Conservation (phyloP, 1,140 invertebrate species). For the Lordiphosa mommai region DNA sequence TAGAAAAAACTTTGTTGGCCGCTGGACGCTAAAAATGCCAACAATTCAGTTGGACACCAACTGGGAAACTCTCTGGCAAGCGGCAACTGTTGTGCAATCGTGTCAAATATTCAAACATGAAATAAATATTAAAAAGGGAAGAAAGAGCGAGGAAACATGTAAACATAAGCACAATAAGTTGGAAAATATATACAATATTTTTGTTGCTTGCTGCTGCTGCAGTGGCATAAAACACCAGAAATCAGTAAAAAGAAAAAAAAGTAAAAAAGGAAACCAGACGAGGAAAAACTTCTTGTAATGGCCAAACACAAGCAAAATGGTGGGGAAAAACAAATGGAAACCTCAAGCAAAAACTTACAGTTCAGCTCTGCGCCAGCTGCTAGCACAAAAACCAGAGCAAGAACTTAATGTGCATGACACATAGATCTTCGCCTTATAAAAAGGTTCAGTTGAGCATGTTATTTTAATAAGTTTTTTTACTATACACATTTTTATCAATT, state of each 20-base stretch:
- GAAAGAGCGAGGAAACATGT: conserved; percentile 27
- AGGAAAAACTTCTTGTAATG: neutral
- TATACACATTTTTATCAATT: no score
- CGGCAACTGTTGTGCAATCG: conserved; percentile 69
- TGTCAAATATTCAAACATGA: conserved; percentile 78
- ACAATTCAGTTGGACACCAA: conserved; percentile 27
- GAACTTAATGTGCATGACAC: no score
- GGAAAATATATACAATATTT: conserved; percentile 63
- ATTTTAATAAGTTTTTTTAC: no score
- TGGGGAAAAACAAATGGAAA: neutral
- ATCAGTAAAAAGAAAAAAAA: no score
- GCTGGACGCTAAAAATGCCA: conserved; percentile 32
- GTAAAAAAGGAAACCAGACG: conserved; percentile 26
- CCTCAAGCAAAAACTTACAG: no score
- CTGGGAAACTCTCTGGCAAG: conserved; percentile 9
- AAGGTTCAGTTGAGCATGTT: no score
- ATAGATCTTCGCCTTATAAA: no score
- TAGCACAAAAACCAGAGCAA: no score
- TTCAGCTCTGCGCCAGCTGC: no score
- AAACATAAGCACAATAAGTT: conserved; percentile 68
- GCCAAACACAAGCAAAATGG: neutral
- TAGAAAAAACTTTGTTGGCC: conserved; percentile 41
- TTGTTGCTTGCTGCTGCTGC: conserved; percentile 21
- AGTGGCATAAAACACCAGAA: conserved; percentile 37
- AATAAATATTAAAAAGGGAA: conserved; percentile 68